phyloP scores from a whole-genome alignment of 2,888 invertebrate species.

The Hypomecis punctinalis region DNA sequence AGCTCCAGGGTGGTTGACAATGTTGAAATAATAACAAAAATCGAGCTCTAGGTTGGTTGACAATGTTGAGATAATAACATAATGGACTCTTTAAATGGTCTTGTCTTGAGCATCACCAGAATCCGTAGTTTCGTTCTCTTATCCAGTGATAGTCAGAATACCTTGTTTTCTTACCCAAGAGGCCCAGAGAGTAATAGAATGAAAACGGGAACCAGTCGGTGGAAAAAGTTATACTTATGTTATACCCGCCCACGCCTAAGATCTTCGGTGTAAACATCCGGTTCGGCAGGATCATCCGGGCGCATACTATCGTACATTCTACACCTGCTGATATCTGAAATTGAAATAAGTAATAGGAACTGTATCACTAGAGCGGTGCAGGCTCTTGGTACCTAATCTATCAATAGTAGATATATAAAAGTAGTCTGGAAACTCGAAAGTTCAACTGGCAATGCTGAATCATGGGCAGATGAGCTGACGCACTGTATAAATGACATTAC shows the following conservation, averaged over 20 bases:
- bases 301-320: conserved; percentile 69
- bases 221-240: conserved; percentile 60
- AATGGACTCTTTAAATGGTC: no score
- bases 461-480: no score
- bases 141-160: conserved; percentile 54
- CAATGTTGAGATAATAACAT: no score
- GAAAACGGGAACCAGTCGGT: conserved; percentile 66
- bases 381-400: no score
- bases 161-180: conserved; percentile 63
- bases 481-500: no score
- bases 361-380: not conserved
- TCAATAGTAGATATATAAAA: no score
- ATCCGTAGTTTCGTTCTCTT: conserved; percentile 54
- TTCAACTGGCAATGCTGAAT: no score
- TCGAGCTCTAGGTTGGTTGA: no score
- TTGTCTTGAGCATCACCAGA: conserved; percentile 48
- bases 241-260: conserved; percentile 68
- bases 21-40: no score
- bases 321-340: conserved; percentile 71
- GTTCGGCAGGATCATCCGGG: conserved; percentile 64
- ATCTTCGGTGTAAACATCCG: conserved; percentile 56
- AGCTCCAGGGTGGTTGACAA: no score
- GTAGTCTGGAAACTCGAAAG: no score
- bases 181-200: conserved; percentile 63
- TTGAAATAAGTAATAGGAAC: not conserved